Conservation (phyloP, 2,113 vertebrate genomes). For the Mormoops blainvillei region DNA sequence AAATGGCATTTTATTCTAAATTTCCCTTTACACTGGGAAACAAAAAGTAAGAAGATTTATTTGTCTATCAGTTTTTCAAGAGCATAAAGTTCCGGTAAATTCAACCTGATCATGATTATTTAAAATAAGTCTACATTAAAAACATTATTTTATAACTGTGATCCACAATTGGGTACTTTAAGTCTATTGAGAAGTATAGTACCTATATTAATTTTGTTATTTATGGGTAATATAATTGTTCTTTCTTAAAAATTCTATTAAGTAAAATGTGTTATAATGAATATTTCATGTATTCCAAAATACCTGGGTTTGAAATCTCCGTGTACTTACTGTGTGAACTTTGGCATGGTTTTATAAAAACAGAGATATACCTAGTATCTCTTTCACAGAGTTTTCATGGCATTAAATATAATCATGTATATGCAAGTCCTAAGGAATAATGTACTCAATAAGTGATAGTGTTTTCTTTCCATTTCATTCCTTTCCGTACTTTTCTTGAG, state of each 20-base stretch:
- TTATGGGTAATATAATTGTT: background rate
- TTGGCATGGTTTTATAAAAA: background rate
- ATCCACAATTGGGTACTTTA: background rate
- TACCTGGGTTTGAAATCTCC: background rate
- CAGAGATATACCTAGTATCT: background rate
- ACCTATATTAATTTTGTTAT: background rate
- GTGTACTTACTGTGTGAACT: background rate
- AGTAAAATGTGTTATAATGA: background rate
- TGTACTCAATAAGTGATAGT: background rate
- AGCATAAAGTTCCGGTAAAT: background rate
- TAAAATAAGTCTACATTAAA: background rate
- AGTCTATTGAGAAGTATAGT: background rate
- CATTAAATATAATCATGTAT: background rate
- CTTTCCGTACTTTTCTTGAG: background rate
- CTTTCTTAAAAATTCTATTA: background rate
- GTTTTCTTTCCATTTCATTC: background rate
- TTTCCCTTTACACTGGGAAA: too few relatives aligned
- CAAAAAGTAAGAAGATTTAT: background rate
- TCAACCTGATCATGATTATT: background rate
- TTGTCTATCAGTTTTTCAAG: background rate
- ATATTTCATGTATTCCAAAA: background rate
- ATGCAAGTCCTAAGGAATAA: background rate
- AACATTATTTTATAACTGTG: background rate
- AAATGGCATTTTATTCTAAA: too few relatives aligned
- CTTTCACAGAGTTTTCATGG: background rate